Conservation (phyloP, 2,888 invertebrate species). For the Monochamus alternatus region DNA sequence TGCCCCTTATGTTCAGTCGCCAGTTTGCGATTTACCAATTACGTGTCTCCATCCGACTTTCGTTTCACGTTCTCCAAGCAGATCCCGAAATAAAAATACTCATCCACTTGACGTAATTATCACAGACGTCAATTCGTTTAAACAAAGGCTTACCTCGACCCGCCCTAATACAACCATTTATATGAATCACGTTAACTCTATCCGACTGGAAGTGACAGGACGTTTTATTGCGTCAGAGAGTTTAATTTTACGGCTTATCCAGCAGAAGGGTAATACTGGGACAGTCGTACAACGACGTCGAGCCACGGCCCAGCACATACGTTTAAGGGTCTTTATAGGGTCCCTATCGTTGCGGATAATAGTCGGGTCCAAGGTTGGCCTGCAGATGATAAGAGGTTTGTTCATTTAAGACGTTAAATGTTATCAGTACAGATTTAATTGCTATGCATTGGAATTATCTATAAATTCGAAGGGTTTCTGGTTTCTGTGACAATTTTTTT, state of each 20-base stretch:
- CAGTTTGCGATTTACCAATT: no score
- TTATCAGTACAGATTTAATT: no score
- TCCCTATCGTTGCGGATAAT: no score
- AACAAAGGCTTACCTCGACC: conserved; percentile 2
- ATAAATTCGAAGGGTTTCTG: no score
- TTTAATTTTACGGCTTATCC: conserved; percentile 17
- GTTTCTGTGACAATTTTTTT: no score
- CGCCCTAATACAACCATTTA: conserved; percentile 7
- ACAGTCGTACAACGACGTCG: background rate
- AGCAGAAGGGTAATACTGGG: background rate
- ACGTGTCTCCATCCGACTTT: background rate
- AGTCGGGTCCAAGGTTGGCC: no score
- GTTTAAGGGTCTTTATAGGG: no score
- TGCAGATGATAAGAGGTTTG: background rate
- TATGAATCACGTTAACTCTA: conserved; percentile 2
- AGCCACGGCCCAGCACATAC: no score
- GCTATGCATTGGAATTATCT: no score
- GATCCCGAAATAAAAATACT: conserved; percentile 9
- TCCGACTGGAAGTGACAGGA: conserved; percentile 19
- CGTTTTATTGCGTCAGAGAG: conserved; percentile 13
- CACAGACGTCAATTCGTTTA: conserved; percentile 9
- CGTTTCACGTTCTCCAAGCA: background rate
- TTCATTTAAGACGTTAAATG: background rate
- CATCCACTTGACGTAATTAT: background rate
- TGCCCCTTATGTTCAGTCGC: no score